phyloP scores from a whole-genome alignment of 2,113 vertebrate species.

The Anhinga rufa region DNA sequence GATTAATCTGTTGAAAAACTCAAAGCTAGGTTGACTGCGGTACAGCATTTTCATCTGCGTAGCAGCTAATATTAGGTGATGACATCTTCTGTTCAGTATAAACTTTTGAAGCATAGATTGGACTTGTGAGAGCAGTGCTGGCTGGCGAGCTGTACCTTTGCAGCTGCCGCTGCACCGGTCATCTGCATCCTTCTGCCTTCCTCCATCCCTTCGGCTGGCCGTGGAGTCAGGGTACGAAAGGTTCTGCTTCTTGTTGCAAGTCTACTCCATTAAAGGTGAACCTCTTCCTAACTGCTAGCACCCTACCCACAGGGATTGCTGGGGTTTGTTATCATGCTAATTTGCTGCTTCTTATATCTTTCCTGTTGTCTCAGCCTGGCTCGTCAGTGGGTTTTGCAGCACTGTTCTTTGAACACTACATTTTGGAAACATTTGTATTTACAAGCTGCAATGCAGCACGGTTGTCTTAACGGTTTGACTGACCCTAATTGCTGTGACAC shows the following conservation, averaged over 20 bases:
- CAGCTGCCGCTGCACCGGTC: not conserved
- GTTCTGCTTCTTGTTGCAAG: not conserved
- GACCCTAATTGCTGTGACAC: conserved; percentile 16
- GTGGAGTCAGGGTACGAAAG: not conserved
- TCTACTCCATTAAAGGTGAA: not conserved
- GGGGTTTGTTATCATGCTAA: not conserved
- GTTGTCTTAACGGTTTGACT: not conserved
- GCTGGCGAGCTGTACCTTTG: not conserved
- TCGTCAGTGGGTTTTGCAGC: not conserved
- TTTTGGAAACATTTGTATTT: not conserved
- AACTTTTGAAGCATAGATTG: not conserved
- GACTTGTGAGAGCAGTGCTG: not conserved
- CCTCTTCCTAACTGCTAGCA: not conserved
- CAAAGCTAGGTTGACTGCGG: not conserved
- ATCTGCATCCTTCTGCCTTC: not conserved
- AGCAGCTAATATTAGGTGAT: not conserved
- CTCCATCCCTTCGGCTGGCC: not conserved
- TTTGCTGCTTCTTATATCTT: not conserved
- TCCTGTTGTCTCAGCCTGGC: not conserved
- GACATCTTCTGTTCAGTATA: not conserved
- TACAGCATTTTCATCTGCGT: not conserved
- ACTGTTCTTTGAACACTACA: not conserved
- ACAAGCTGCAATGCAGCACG: not conserved
- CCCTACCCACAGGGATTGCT: not conserved
- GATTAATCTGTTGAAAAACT: not conserved